Evolutionary conservation across 2,113 vertebrate genomes (phyloP).

Genomic region (Marcusenius ussheri): DNA sequence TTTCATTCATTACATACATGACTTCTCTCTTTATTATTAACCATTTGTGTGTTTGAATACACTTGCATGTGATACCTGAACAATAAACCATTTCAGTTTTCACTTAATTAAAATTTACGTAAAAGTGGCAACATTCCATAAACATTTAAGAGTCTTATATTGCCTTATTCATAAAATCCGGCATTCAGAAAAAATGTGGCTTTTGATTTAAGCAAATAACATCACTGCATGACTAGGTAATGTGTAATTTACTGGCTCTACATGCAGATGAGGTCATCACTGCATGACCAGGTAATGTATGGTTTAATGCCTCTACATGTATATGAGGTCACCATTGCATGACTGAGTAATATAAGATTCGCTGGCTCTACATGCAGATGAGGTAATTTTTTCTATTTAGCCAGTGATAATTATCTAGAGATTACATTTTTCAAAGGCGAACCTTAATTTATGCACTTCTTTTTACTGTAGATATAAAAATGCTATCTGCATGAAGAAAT

Average conservation of each 20-base stretch:
- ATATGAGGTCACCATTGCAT: neutral
- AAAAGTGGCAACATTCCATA: neutral
- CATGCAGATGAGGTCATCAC: neutral
- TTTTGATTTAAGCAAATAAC: neutral
- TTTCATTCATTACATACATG: neutral
- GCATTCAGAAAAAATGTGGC: neutral
- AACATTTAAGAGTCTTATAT: neutral
- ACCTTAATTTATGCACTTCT: neutral
- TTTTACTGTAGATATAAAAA: neutral
- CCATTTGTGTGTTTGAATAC: neutral
- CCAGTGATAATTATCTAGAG: neutral
- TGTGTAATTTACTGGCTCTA: neutral
- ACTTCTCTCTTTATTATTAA: neutral
- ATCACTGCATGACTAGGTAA: neutral
- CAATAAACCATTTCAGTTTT: neutral
- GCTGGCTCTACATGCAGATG: neutral
- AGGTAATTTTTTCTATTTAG: neutral
- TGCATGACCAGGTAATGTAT: neutral
- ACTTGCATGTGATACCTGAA: neutral
- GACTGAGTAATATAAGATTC: neutral
- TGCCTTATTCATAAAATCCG: neutral
- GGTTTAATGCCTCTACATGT: neutral
- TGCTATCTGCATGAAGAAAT: neutral
- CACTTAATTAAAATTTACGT: neutral
- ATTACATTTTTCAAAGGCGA: neutral